Conservation (phyloP, 2,888 invertebrate genomes). For the Ceramica pisi region DNA sequence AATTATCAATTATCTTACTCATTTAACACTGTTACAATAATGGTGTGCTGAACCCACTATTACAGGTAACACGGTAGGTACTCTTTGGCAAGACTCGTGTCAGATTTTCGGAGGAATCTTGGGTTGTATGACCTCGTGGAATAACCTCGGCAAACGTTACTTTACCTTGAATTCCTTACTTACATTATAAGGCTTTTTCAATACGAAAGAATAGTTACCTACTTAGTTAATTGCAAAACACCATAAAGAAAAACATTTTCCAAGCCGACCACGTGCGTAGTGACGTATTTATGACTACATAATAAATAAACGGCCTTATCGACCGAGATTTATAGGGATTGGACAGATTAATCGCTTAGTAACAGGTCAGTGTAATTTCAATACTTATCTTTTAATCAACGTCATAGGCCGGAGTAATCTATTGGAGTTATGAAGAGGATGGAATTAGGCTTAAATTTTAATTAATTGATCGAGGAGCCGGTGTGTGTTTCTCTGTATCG, state of each 20-base stretch:
- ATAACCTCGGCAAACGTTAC: too few species aligned
- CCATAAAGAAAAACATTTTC: constrained; percentile 10
- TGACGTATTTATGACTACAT: constrained; percentile 32
- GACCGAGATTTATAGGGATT: constrained; percentile 41
- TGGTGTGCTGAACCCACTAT: too few species aligned
- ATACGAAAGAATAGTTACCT: too few species aligned
- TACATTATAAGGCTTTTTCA: too few species aligned
- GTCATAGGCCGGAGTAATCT: constrained; percentile 4
- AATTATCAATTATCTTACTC: too few species aligned
- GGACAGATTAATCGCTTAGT: constrained; percentile 41
- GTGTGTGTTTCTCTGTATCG: background rate
- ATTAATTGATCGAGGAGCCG: background rate
- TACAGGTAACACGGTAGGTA: too few species aligned
- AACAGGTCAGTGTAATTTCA: constrained; percentile 35
- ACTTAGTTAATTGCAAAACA: background rate
- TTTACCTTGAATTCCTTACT: too few species aligned
- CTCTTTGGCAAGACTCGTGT: too few species aligned
- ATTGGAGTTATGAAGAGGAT: background rate
- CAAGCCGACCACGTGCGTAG: constrained; percentile 11
- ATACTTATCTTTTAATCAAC: constrained; percentile 19
- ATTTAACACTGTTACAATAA: too few species aligned
- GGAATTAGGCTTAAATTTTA: background rate
- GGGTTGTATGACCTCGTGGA: too few species aligned
- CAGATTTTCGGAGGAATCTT: too few species aligned
- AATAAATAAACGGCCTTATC: constrained; percentile 38